A percentile compares a stretch with the other conserved stretches of the same genome.
Conservation (phyloP, 1,140 invertebrate genomes). For the Heliconius hewitsoni region DNA sequence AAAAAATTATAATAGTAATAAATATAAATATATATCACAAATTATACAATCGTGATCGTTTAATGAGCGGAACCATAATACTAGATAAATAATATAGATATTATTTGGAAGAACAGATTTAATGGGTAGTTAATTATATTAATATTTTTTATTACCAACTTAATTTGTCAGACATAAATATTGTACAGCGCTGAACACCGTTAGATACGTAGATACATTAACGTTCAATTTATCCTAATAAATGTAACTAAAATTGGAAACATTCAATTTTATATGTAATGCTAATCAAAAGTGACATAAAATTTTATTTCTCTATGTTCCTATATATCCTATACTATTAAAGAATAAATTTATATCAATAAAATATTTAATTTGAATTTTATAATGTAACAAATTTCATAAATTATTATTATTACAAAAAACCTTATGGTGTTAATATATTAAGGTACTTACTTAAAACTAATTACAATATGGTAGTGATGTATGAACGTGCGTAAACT, state of each 20-base stretch:
- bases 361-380: neutral
- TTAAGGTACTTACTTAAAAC: neutral
- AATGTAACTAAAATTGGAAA: neutral
- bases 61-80: too few species aligned
- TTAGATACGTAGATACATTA: neutral
- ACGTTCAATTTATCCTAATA: neutral
- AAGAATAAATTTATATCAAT: neutral
- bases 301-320: neutral
- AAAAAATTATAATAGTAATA: too few species aligned
- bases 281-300: neutral
- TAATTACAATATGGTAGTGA: neutral
- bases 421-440: neutral
- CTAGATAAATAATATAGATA: neutral
- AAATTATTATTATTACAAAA: too few species aligned
- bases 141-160: neutral
- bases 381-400: neutral
- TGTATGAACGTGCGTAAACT: slow-evolving; percentile 5
- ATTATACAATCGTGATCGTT: too few species aligned
- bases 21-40: too few species aligned
- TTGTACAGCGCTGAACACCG: neutral
- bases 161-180: neutral
- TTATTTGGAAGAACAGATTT: neutral
- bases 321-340: neutral
- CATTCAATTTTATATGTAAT: neutral
- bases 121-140: neutral